Percentiles rank a stretch among this genome's conserved stretches.
Conservation (phyloP, 64 coral and sea anemone genomes). For the Montipora sp. region DNA sequence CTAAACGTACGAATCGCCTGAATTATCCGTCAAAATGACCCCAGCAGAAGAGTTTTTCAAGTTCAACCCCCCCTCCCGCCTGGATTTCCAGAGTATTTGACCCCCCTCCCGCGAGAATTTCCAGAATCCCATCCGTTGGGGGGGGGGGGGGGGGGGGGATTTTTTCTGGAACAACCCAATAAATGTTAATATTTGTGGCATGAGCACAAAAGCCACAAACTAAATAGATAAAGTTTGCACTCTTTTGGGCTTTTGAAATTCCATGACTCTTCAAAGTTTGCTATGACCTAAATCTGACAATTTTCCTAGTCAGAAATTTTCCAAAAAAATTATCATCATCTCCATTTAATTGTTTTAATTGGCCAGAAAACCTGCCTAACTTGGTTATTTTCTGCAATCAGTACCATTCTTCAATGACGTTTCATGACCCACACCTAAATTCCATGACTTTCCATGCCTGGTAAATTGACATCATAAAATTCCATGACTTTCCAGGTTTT, state of each 20-base stretch:
- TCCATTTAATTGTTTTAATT: slow-evolving; percentile 16
- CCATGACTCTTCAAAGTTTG: background rate
- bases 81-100: too few relatives aligned
- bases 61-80: too few relatives aligned
- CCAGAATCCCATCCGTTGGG: too few relatives aligned
- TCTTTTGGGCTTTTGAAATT: too few relatives aligned
- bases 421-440: too few relatives aligned
- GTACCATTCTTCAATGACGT: background rate
- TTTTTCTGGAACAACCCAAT: too few relatives aligned
- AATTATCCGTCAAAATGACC: too few relatives aligned
- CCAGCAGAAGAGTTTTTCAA: too few relatives aligned
- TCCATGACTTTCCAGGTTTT: slow-evolving; percentile 5
- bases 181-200: background rate
- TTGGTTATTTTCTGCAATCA: slow-evolving; percentile 10
- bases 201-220: background rate
- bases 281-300: background rate
- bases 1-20: too few relatives aligned
- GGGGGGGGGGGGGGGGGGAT: too few relatives aligned
- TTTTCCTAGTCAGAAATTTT: slow-evolving; percentile 11
- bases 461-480: background rate
- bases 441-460: too few relatives aligned
- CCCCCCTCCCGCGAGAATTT: too few relatives aligned
- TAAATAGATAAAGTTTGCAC: background rate
- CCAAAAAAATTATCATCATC: slow-evolving; percentile 15
- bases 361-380: slow-evolving; percentile 2